A percentile compares a stretch with the other conserved stretches of the same genome.
phyloP scores from a whole-genome alignment of 2,113 vertebrate genomes.

The Diglossa brunneiventris region DNA sequence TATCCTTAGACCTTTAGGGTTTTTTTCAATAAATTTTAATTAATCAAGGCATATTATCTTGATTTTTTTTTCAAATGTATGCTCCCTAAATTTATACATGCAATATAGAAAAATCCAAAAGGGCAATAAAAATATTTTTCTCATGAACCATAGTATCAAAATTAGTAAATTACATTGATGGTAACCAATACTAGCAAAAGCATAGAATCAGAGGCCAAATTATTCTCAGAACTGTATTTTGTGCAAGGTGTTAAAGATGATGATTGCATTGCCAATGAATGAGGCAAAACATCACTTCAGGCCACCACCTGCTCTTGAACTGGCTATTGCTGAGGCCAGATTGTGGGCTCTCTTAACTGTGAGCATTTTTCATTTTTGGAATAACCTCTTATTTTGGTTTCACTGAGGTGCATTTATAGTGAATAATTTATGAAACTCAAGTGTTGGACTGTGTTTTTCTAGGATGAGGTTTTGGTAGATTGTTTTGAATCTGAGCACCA shows the following conservation, averaged over 20 bases:
- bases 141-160: not conserved
- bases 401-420: not conserved
- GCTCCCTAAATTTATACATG: not conserved
- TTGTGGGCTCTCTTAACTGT: not conserved
- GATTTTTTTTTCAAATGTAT: not conserved
- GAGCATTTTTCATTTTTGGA: not conserved
- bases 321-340: not conserved
- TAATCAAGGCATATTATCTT: not conserved
- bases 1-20: not conserved
- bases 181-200: not conserved
- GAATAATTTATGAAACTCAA: not conserved
- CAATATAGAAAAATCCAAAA: not conserved
- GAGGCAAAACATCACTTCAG: not conserved
- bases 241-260: not conserved
- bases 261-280: not conserved
- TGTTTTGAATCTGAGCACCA: not conserved
- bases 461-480: not conserved
- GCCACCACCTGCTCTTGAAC: not conserved
- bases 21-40: not conserved
- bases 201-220: not conserved
- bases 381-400: not conserved
- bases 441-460: not conserved
- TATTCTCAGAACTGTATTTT: not conserved
- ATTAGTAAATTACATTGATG: not conserved
- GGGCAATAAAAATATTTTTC: not conserved